These are phyloP conservation scores for Myopa tessellatipennis DNA, from an alignment of 2,888 invertebrate genomes.

Conservation along the genomic window DNA sequence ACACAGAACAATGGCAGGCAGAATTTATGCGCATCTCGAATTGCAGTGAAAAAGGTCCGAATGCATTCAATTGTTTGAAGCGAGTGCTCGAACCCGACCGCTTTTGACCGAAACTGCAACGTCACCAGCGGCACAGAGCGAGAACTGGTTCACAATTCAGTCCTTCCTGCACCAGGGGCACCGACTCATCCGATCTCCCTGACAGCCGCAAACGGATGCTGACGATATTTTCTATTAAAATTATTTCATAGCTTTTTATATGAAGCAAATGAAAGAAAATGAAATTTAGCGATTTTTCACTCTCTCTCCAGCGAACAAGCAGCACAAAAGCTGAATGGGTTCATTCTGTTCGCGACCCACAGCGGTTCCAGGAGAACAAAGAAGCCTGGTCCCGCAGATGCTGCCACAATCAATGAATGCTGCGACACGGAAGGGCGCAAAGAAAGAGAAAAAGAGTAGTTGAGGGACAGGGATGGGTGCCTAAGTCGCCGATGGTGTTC, in stretches of 20 bases:
- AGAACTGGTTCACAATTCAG: background rate
- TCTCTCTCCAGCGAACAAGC: background rate
- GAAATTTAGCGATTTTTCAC: background rate
- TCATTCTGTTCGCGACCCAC: background rate
- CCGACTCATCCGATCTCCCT: background rate
- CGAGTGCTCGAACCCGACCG: no score
- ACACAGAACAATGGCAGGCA: background rate
- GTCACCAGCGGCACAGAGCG: background rate
- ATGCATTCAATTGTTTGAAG: constrained; percentile 25
- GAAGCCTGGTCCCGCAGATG: background rate
- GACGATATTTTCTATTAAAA: background rate
- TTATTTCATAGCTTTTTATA: constrained; percentile 3
- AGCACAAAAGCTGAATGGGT: constrained; percentile 1
- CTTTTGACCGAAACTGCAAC: background rate
- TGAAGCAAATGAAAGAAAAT: constrained; percentile 6
- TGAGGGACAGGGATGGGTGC: no score
- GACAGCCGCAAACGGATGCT: background rate
- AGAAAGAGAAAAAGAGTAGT: no score
- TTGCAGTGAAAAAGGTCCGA: background rate
- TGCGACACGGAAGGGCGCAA: background rate
- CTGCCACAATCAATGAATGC: background rate
- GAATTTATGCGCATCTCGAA: no score
- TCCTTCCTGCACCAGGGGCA: background rate
- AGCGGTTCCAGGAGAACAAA: no score
- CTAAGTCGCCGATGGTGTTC: no score